phyloP scores from a whole-genome alignment of 2,888 invertebrate genomes.

The Seira ritae region DNA sequence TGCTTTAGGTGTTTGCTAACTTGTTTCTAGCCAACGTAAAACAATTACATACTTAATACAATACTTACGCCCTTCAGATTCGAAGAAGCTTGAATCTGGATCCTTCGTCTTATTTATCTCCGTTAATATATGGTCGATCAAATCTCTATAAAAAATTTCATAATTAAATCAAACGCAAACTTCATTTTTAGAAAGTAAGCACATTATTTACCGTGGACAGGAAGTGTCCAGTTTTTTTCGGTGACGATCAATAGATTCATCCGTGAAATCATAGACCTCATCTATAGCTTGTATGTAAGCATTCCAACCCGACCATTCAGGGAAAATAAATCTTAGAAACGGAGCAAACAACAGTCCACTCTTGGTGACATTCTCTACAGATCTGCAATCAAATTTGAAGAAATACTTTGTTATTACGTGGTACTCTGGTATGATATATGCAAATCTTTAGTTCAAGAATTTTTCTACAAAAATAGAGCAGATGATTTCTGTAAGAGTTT shows the following conservation, averaged over 20 bases:
- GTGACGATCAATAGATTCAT: conserved; percentile 24
- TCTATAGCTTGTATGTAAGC: not conserved
- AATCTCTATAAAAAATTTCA: conserved; percentile 51
- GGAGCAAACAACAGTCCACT: conserved; percentile 53
- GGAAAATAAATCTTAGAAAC: conserved; percentile 37
- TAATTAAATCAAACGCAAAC: no score
- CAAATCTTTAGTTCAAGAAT: not conserved
- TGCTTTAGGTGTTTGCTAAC: no score
- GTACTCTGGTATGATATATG: no score
- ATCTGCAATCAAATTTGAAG: not conserved
- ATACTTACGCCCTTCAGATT: conserved; percentile 30
- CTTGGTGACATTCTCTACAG: not conserved
- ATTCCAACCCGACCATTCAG: conserved; percentile 42
- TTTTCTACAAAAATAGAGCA: no score
- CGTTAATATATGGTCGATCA: conserved; percentile 65
- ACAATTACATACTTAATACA: no score
- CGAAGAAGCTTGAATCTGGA: conserved; percentile 61
- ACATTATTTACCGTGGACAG: conserved; percentile 15
- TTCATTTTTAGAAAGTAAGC: not conserved
- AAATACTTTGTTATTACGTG: conserved; percentile 12
- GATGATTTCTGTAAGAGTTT: no score
- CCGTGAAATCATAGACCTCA: conserved; percentile 24
- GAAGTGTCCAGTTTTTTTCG: not conserved
- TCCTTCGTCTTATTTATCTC: conserved; percentile 59
- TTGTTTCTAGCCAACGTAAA: no score